phyloP scores from a whole-genome alignment of 2,797 vertebrate genomes.

The Sebastes kiyomatsui region DNA sequence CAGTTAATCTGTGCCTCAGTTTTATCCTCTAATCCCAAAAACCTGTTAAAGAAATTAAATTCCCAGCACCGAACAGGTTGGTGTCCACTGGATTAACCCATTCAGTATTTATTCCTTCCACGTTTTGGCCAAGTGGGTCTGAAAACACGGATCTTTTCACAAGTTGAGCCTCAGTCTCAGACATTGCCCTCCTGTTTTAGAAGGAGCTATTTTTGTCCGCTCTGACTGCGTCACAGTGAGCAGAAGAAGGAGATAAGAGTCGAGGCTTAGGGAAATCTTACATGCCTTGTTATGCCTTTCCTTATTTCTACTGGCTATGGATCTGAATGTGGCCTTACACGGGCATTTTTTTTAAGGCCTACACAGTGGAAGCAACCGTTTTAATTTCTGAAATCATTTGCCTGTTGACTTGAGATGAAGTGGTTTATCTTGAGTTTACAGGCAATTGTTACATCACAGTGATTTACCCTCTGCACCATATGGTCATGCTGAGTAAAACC shows the following conservation, averaged over 20 bases:
- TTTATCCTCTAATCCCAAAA: conserved; percentile 4
- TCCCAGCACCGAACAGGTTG: conserved; percentile 4
- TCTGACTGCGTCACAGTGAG: conserved; percentile 62
- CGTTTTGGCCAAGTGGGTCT: conserved; percentile 6
- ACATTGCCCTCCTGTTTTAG: conserved; percentile 63
- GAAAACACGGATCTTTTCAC: conserved; percentile 16
- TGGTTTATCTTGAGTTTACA: background rate
- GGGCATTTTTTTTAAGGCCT: background rate
- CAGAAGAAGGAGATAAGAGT: conserved; percentile 62
- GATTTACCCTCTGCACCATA: conserved; percentile 20
- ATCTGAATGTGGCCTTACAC: background rate
- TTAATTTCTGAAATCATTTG: background rate
- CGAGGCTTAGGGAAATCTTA: conserved; percentile 55
- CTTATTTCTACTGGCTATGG: conserved; percentile 22
- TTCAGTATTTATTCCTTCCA: conserved; percentile 8
- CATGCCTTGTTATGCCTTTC: conserved; percentile 36
- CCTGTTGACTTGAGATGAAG: background rate
- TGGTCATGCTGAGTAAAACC: conserved; percentile 37
- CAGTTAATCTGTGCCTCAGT: conserved; percentile 6
- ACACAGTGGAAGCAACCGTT: background rate
- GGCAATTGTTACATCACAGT: background rate
- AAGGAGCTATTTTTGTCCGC: conserved; percentile 68
- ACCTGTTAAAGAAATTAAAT: conserved; percentile 7
- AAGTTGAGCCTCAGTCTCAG: conserved; percentile 46
- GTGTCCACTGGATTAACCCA: background rate